phyloP scores from a whole-genome alignment of 1,140 invertebrate genomes.

The Drosophila guanche region DNA sequence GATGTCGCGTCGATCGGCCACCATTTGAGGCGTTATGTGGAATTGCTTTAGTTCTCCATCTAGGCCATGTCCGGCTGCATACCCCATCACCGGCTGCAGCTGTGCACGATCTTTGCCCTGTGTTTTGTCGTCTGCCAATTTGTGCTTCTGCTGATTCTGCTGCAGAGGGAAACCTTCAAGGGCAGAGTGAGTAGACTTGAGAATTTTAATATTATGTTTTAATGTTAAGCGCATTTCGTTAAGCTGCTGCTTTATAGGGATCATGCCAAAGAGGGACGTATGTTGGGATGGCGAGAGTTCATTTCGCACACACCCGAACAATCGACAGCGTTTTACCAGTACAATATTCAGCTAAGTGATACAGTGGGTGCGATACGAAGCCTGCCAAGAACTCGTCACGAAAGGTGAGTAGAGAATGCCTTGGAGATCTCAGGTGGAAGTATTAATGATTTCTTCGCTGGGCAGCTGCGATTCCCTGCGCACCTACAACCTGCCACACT shows the following conservation, averaged over 20 bases:
- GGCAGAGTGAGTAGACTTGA: conserved; percentile 16
- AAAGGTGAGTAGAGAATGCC: conserved; percentile 23
- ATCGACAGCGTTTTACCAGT: conserved; percentile 36
- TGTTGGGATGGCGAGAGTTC: conserved; percentile 27
- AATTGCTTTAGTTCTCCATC: conserved; percentile 24
- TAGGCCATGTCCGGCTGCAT: conserved; percentile 37
- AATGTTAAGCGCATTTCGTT: background rate
- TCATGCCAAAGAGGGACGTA: background rate
- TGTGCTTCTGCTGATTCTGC: conserved; percentile 4
- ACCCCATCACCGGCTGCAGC: conserved; percentile 6
- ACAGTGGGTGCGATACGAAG: conserved; percentile 36
- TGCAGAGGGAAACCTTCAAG: background rate
- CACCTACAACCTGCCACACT: conserved; percentile 19
- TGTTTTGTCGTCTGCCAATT: conserved; percentile 29
- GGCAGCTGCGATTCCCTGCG: conserved; percentile 30
- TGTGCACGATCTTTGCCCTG: conserved; percentile 18
- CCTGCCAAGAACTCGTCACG: conserved; percentile 52
- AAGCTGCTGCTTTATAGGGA: background rate
- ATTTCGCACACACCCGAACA: conserved; percentile 22
- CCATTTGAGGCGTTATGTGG: conserved; percentile 8
- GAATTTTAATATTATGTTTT: too few relatives aligned
- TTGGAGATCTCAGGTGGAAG: background rate
- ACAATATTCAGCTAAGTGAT: conserved; percentile 56
- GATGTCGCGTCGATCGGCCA: conserved; percentile 7
- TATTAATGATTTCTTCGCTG: background rate